A percentile compares a stretch with the other conserved stretches of the same genome.
These are phyloP conservation scores for Aphidius colemani DNA, from an alignment of 2,888 invertebrate genomes.

Conservation along the genomic window DNA sequence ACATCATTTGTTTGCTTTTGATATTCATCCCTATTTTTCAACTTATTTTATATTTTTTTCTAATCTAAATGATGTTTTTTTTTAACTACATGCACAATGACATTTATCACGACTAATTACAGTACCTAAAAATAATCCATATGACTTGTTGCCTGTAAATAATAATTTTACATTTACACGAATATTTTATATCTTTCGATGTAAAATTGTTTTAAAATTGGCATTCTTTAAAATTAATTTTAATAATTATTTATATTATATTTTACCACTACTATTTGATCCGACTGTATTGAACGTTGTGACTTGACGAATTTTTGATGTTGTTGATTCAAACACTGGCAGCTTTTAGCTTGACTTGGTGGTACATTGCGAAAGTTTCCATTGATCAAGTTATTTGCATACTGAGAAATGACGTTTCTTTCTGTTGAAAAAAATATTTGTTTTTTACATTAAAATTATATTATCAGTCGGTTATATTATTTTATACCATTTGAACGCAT, in stretches of 20 bases:
- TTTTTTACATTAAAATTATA: background rate
- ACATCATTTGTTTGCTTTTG: background rate
- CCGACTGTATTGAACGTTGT: constrained; percentile 53
- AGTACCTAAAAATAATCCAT: constrained; percentile 58
- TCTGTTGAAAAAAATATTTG: constrained; percentile 24
- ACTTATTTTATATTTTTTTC: background rate
- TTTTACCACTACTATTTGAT: constrained; percentile 49
- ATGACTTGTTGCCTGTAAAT: constrained; percentile 57
- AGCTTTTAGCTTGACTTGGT: constrained; percentile 50
- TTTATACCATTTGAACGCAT: constrained; percentile 38
- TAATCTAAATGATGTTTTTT: constrained; percentile 12
- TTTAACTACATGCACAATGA: constrained; percentile 9
- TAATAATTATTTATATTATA: background rate
- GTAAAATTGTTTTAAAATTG: background rate
- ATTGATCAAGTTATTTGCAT: constrained; percentile 47
- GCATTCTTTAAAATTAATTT: background rate
- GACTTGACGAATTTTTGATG: constrained; percentile 42
- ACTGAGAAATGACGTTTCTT: constrained; percentile 43
- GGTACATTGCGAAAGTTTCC: constrained; percentile 42
- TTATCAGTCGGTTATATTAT: background rate
- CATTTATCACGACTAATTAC: constrained; percentile 40
- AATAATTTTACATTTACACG: constrained; percentile 48
- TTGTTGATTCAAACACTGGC: constrained; percentile 44
- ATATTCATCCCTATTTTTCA: constrained; percentile 19
- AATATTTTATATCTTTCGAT: background rate